Conservation (phyloP, 2,113 vertebrate species). For the Trogon melanurus region DNA sequence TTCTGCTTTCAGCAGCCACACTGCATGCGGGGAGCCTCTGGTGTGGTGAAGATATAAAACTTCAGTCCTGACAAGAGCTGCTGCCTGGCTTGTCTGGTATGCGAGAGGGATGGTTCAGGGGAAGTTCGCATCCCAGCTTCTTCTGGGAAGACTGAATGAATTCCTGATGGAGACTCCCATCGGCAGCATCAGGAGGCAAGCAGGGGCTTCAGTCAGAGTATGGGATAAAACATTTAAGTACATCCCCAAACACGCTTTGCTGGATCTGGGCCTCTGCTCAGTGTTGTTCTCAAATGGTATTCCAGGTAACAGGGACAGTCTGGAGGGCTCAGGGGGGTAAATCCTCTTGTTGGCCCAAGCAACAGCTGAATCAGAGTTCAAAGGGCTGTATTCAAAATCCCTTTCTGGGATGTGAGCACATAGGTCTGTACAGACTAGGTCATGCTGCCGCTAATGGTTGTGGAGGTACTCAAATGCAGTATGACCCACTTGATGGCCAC, state of each 20-base stretch:
- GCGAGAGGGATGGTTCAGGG: background rate
- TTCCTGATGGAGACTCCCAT: background rate
- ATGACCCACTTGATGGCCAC: background rate
- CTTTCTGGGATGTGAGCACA: background rate
- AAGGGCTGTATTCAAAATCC: background rate
- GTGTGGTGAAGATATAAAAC: background rate
- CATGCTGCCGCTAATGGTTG: background rate
- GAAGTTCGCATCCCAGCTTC: fast-evolving
- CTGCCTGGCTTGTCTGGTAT: background rate
- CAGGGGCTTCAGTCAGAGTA: fast-evolving
- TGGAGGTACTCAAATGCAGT: background rate
- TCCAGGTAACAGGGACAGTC: background rate
- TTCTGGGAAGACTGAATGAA: background rate
- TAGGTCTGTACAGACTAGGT: background rate
- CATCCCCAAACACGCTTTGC: background rate
- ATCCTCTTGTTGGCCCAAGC: background rate
- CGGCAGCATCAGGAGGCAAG: fast-evolving
- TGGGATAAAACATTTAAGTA: fast-evolving
- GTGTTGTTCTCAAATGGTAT: fast-evolving
- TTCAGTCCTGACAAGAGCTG: background rate
- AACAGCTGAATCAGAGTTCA: background rate
- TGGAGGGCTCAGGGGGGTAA: background rate
- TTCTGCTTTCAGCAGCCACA: fast-evolving
- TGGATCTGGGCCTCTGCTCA: background rate
- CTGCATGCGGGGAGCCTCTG: background rate